These are phyloP conservation scores for Tangara arthus DNA, from an alignment of 2,797 vertebrate genomes.

Conservation along the genomic window DNA sequence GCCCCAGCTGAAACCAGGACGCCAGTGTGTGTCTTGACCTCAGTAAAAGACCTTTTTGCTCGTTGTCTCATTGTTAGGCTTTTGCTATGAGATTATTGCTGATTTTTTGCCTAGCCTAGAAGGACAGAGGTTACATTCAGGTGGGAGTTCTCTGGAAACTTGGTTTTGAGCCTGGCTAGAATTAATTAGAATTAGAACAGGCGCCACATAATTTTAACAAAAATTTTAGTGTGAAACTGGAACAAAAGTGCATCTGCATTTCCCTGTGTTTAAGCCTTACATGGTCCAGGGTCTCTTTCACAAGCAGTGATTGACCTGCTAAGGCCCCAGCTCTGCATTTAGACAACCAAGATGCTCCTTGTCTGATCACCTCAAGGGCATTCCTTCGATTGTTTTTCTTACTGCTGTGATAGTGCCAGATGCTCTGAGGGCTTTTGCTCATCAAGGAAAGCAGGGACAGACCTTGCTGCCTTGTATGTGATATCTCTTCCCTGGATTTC, in stretches of 20 bases:
- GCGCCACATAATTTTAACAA: neutral
- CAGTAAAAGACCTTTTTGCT: neutral
- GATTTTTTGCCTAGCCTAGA: neutral
- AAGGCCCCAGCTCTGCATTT: neutral
- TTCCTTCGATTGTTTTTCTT: neutral
- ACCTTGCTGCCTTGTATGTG: neutral
- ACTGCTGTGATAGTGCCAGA: neutral
- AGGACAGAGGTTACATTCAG: neutral
- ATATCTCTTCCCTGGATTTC: neutral
- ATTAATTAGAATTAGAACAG: neutral
- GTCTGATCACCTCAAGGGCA: neutral
- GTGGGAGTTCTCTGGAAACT: neutral
- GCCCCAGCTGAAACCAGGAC: neutral
- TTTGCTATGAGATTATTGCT: neutral
- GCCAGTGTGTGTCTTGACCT: neutral
- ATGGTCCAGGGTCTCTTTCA: neutral
- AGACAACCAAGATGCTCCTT: neutral
- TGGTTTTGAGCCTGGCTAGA: neutral
- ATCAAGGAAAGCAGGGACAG: neutral
- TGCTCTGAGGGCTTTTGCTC: neutral
- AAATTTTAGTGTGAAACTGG: neutral
- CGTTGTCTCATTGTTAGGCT: neutral
- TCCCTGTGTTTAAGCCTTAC: neutral
- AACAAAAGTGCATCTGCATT: neutral
- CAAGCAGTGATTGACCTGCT: neutral